A percentile compares a stretch with the other conserved stretches of the same genome.
Evolutionary conservation across 2,888 invertebrate genomes (phyloP).

Genomic region (Ochropleura leucogaster): DNA sequence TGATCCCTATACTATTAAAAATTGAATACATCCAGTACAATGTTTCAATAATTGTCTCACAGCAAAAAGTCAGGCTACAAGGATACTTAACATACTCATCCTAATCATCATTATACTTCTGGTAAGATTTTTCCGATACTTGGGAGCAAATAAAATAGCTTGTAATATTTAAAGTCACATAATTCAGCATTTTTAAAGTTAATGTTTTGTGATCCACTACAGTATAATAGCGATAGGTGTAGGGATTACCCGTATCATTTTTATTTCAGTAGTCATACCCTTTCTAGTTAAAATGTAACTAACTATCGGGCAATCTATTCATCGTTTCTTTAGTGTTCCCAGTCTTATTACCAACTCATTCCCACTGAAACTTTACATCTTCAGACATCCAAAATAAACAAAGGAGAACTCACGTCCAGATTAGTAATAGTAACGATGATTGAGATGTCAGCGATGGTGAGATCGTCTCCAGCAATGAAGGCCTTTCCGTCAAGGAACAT

Average conservation of each 20-base stretch:
- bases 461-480: constrained; percentile 92
- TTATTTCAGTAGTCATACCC: background rate
- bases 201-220: background rate
- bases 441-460: constrained; percentile 93
- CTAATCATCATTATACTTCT: too few relatives aligned
- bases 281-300: background rate
- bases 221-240: too few relatives aligned
- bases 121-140: background rate
- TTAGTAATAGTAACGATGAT: constrained; percentile 91
- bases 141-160: background rate
- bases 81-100: too few relatives aligned
- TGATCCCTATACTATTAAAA: background rate
- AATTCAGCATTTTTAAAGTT: background rate
- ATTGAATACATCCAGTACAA: too few relatives aligned
- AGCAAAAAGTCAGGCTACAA: too few relatives aligned
- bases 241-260: background rate
- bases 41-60: too few relatives aligned
- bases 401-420: constrained; percentile 87
- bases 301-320: background rate
- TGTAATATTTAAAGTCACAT: background rate
- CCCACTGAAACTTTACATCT: background rate
- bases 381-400: background rate
- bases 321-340: background rate
- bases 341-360: background rate
- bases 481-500: constrained; percentile 89